Percentiles rank a stretch among this genome's conserved stretches.
Evolutionary conservation across 2,113 vertebrate species (phyloP).

Genomic region (Corythoichthys haematopterus): DNA sequence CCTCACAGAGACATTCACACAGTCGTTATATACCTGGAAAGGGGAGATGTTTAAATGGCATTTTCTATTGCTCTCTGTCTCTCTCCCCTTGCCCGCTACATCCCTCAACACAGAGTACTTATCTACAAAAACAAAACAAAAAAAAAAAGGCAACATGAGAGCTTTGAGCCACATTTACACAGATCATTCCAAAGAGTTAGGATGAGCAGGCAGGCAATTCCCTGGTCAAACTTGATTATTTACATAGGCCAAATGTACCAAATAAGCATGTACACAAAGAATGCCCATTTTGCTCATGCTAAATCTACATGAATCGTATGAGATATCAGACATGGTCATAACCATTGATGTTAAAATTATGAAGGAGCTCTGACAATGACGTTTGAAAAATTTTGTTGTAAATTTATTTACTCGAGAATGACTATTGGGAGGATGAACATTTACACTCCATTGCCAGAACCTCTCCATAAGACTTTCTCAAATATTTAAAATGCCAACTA

Average conservation of each 20-base stretch:
- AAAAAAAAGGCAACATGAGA: conserved; percentile 51
- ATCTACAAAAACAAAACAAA: conserved; percentile 77
- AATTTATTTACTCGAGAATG: neutral
- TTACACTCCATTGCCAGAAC: conserved; percentile 49
- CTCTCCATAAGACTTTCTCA: conserved; percentile 52
- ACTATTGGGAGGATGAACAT: no score
- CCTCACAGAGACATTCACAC: conserved; percentile 64
- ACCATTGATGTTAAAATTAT: conserved; percentile 45
- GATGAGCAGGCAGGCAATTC: conserved; percentile 37
- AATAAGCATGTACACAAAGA: conserved; percentile 19
- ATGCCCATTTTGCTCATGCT: conserved; percentile 50
- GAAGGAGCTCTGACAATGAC: conserved; percentile 62
- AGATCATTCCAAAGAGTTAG: conserved; percentile 60
- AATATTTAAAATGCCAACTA: conserved; percentile 40
- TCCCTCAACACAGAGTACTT: conserved; percentile 82
- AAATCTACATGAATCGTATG: conserved; percentile 50
- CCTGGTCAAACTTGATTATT: conserved; percentile 13
- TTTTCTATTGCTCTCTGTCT: conserved; percentile 66
- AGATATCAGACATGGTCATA: conserved; percentile 61
- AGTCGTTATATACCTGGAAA: conserved; percentile 76
- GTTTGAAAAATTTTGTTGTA: neutral
- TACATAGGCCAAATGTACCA: conserved; percentile 13
- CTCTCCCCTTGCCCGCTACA: conserved; percentile 69
- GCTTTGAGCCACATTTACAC: conserved; percentile 66
- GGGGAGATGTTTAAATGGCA: conserved; percentile 79